Evolutionary conservation across 2,797 vertebrate genomes (phyloP), one percentile per base, ranked within the genome.

Genomic region (Phyllotis vaccarum): DNA sequence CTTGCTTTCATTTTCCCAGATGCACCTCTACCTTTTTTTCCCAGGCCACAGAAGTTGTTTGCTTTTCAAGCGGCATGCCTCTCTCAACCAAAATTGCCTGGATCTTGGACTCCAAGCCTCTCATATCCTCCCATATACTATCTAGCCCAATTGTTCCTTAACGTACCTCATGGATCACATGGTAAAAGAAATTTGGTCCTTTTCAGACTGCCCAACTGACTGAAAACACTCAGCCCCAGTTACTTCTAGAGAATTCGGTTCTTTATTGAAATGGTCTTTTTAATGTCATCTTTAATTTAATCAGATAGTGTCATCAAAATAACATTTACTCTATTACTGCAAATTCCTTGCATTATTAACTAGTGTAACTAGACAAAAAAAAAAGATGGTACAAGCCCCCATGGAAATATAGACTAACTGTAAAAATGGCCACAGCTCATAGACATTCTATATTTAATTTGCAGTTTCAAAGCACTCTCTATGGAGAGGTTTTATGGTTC

Each of bases 311-410:
- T 97, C 97, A 98, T 98, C 98, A 98, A 98, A 98, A 98, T 98
- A 99, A 98, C 97, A 98, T 98, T 98, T 98, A 93, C 97, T 97
- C 93, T 98, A 97, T 98, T 98, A 98, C 98, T 98, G 97, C 98
- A 98, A 98, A 99, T 99, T 98, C 98, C 97, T 97, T 99, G 98
- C 98, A 97, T 98, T 98, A 98, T 98, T 98, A 98, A 98, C 97
- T 97, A 95, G 97, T 96, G 92, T 98, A 98, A 98, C 98, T 98
- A 98, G 98, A 98, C 97, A 97, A 98, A 98, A 70, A 54, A 24
- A 58, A 82, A 64, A 43, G 96, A 93, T 97, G 64, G 92, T 88
- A 96, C 97, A 98, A 98, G 97, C 98, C 98, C 98, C 98, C 87
- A 96, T 98, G 98, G 98, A 98, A 98, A 98, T 98, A 98, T 98